phyloP scores from a whole-genome alignment of 2,113 vertebrate species.

The Sebastes schlegelii region DNA sequence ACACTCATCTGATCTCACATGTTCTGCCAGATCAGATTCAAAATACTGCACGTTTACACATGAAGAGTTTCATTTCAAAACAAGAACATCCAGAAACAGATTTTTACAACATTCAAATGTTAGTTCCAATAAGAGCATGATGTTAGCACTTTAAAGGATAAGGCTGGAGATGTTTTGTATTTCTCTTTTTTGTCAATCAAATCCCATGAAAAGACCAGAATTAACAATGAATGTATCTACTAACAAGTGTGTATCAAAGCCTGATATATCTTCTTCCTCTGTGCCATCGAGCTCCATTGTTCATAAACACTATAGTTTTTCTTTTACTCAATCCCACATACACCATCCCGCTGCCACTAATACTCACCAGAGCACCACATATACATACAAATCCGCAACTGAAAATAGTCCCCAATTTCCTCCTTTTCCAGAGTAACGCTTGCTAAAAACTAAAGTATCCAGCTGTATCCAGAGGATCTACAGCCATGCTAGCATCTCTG shows the following conservation, averaged over 20 bases:
- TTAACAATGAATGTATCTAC: no score
- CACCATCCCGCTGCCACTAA: neutral
- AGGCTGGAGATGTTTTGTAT: neutral
- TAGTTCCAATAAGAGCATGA: neutral
- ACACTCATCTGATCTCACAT: slow-evolving; percentile 25
- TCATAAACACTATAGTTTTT: neutral
- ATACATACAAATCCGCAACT: neutral
- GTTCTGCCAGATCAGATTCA: slow-evolving; percentile 28
- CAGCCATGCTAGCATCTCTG: neutral
- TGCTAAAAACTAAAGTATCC: neutral
- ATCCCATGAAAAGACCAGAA: slow-evolving; percentile 22
- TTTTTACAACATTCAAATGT: neutral
- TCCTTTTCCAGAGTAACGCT: no score
- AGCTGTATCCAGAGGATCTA: neutral
- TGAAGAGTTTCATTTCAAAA: slow-evolving; percentile 40
- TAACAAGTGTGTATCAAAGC: neutral
- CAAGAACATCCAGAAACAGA: neutral
- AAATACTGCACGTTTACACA: neutral
- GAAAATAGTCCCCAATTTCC: neutral
- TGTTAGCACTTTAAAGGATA: neutral
- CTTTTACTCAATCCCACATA: neutral
- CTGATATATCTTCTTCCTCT: neutral
- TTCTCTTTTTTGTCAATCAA: slow-evolving; percentile 24
- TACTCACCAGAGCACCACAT: neutral
- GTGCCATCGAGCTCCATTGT: no score